Percentiles rank a stretch among this genome's conserved stretches.
Evolutionary conservation across 2,888 invertebrate genomes (phyloP).

Genomic region (Merodon equestris): DNA sequence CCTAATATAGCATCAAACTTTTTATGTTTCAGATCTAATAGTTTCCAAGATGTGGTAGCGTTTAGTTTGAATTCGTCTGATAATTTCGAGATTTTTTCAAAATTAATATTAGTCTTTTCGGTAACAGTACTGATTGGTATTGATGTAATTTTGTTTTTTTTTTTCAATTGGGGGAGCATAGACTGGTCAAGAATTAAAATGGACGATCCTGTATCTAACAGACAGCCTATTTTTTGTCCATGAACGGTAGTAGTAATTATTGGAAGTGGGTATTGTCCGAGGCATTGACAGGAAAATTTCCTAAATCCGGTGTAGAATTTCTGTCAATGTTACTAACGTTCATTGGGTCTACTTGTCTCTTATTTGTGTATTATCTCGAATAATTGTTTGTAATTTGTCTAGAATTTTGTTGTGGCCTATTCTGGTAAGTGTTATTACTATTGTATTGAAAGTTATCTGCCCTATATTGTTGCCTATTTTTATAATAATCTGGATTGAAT

Average conservation of each 20-base stretch:
- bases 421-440: too few species aligned
- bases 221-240: constrained; percentile 15
- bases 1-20: constrained; percentile 16
- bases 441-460: too few species aligned
- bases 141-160: constrained; percentile 8
- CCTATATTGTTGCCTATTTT: too few species aligned
- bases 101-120: constrained; percentile 3
- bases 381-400: too few species aligned
- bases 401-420: too few species aligned
- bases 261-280: constrained; percentile 28
- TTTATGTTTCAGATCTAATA: constrained; percentile 16
- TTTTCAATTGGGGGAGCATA: too few species aligned
- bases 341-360: too few species aligned
- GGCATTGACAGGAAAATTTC: constrained; percentile 22
- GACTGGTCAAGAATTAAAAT: too few species aligned
- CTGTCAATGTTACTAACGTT: constrained; percentile 14
- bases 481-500: too few species aligned
- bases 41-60: constrained; percentile 16
- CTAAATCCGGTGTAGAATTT: neutral
- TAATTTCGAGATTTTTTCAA: constrained; percentile 20
- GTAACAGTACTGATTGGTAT: constrained; percentile 19
- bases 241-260: constrained; percentile 23
- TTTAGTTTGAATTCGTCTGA: constrained; percentile 24
- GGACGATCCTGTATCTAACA: constrained; percentile 30
- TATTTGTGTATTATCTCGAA: too few species aligned